A percentile compares a stretch with the other conserved stretches of the same genome.
These are phyloP conservation scores for Zaprionus gabonicus DNA, from an alignment of 1,140 invertebrate genomes.

Conservation along the genomic window DNA sequence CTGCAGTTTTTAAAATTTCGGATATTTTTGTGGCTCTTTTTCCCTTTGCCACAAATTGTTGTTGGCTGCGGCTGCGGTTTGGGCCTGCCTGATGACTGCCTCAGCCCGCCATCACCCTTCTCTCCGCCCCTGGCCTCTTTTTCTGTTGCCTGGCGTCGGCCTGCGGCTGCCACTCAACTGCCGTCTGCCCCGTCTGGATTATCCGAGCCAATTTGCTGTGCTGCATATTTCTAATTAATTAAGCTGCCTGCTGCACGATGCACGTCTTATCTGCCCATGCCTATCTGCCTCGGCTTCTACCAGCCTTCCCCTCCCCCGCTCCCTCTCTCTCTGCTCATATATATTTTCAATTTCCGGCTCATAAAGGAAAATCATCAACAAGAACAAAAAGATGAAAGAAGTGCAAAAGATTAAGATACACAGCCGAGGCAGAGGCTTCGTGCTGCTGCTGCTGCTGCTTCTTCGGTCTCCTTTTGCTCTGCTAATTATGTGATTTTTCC, in stretches of 20 bases:
- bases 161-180: conserved; percentile 39
- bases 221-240: conserved; percentile 77
- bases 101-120: background rate
- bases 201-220: conserved; percentile 64
- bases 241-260: conserved; percentile 59
- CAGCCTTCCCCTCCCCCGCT: background rate
- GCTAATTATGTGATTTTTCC: conserved; percentile 25
- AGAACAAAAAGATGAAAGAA: conserved; percentile 22
- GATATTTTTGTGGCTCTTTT: conserved; percentile 35
- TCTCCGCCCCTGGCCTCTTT: background rate
- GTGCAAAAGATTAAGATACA: conserved; percentile 23
- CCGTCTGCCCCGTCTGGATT: conserved; percentile 31
- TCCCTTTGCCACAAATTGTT: conserved; percentile 5
- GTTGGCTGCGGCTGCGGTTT: conserved; percentile 6
- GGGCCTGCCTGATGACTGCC: conserved; percentile 2
- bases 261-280: conserved; percentile 25
- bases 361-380: conserved; percentile 34
- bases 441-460: background rate
- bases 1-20: conserved; percentile 70
- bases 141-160: background rate
- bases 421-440: conserved; percentile 1
- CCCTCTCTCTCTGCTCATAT: conserved; percentile 13
- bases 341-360: conserved; percentile 53
- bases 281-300: background rate
- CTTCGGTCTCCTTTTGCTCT: background rate